Evolutionary conservation across 2,888 invertebrate genomes (phyloP), one percentile per base, ranked within the genome.

Genomic region (Orthosia incerta): DNA sequence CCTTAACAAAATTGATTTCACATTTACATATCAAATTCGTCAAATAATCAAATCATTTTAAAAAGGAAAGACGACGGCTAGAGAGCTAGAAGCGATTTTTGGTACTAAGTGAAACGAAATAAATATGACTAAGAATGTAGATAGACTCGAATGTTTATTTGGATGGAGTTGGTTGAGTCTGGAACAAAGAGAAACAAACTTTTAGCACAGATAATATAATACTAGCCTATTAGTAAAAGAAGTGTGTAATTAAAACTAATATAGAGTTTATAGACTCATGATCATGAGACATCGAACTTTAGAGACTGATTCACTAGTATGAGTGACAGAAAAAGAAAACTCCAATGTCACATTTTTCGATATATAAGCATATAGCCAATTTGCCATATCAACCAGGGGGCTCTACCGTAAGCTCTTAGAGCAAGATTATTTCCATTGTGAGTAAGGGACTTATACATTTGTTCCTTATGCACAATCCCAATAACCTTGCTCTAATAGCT

Each of bases 81-180:
- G 94, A 95, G 94, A 95, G 94, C 94, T 91, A 92, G 85, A 89
- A 91, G 89, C 89, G 87, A 90, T 83, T 80, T 87, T 93, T 93
- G 86, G 88, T 87, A 87, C 80, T 83, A 86, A 79, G 69, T 82
- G 85, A 84, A 87, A 80, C 72, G 66, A 82, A 87, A 88, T 87
- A 87, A 88, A 87, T 90, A 91, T 90, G 89, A 89, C 87, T 90
- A 91, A 88, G 23, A 87, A 89, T 74, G 84, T 87, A 88, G 89
- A 88, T 90, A 86, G 80, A 86, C 85, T 82, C 80, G 70, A 83
- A 84, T 86, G 83, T 87, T 86, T 83, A 86, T 82, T 87, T 89
- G 88, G 87, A 85, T 82, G 87, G 86, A 87, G 87, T 87, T 74
- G 71, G 83, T 68, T 80, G 74, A 72, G 89, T 88, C 94, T 93